A percentile compares a stretch with the other conserved stretches of the same genome.
Conservation (phyloP, 2,797 vertebrate genomes). For the Sciurus vulgaris region DNA sequence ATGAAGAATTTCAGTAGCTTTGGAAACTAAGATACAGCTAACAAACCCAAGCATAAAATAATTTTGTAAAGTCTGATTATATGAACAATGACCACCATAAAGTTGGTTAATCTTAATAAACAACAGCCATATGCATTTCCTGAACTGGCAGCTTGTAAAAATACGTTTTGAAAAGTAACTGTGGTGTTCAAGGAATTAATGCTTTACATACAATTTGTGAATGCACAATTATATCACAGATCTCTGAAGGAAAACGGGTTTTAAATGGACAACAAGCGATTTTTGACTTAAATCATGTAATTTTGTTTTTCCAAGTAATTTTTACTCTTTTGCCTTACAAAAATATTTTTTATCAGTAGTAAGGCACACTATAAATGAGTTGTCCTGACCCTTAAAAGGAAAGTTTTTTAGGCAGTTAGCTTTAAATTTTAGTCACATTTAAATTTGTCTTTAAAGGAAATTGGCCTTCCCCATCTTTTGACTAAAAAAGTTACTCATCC, state of each 20-base stretch:
- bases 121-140: not conserved
- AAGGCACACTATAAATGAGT: conserved; percentile 33
- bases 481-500: not conserved
- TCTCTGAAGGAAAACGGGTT: conserved; percentile 27
- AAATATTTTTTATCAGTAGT: not conserved
- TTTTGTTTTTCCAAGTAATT: conserved; percentile 7
- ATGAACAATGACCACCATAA: not conserved
- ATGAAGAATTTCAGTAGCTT: conserved; percentile 68
- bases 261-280: not conserved
- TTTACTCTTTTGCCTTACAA: not conserved
- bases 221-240: not conserved
- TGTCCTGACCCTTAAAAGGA: not conserved
- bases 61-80: conserved; percentile 19
- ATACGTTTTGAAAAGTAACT: not conserved
- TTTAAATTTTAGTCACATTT: not conserved
- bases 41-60: conserved; percentile 46
- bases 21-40: conserved; percentile 56
- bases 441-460: conserved; percentile 11
- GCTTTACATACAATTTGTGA: not conserved
- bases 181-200: not conserved
- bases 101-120: not conserved
- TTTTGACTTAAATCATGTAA: conserved; percentile 11
- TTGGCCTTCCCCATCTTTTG: not conserved
- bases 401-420: not conserved
- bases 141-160: not conserved